A percentile compares a stretch with the other conserved stretches of the same genome.
Conservation (phyloP, 1,140 invertebrate species). For the Triops longicaudatus region DNA sequence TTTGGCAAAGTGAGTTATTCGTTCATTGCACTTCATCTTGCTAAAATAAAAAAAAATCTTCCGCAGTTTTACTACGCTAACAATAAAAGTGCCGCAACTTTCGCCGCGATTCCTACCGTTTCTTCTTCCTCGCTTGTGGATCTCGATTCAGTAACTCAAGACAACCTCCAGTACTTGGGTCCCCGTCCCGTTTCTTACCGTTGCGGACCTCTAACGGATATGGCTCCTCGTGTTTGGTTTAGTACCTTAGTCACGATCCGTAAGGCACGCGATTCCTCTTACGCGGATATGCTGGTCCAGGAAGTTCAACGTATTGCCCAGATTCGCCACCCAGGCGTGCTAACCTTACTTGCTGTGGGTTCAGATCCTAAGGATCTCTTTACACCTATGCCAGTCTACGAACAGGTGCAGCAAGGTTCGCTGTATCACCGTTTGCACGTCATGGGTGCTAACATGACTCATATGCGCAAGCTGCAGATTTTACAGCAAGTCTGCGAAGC, state of each 20-base stretch:
- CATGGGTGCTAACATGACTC: constrained; percentile 27
- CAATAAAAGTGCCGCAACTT: constrained; percentile 27
- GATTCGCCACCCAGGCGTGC: constrained; percentile 19
- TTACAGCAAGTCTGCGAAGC: constrained; percentile 39
- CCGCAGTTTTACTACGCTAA: constrained; percentile 30
- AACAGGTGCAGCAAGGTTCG: constrained; percentile 39
- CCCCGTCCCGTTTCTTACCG: constrained; percentile 28
- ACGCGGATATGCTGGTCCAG: constrained; percentile 40
- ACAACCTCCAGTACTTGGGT: background rate
- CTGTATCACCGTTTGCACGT: constrained; percentile 38
- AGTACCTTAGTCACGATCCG: constrained; percentile 40
- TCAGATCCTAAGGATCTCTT: background rate
- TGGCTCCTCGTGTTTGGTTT: constrained; percentile 34
- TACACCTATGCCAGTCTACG: constrained; percentile 34
- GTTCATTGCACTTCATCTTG: background rate
- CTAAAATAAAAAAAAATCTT: no score
- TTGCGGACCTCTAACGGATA: constrained; percentile 35
- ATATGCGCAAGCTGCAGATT: constrained; percentile 34
- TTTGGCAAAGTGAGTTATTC: constrained; percentile 29
- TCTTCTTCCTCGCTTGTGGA: constrained; percentile 28
- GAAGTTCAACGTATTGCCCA: constrained; percentile 39
- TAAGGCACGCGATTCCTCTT: constrained; percentile 36
- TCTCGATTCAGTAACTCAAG: constrained; percentile 16
- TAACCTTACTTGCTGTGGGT: background rate
- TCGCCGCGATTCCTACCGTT: constrained; percentile 29